Evolutionary conservation across 1,140 invertebrate species (phyloP), one percentile per base, ranked within the genome.

Genomic region (Drosophila micromelanica): DNA sequence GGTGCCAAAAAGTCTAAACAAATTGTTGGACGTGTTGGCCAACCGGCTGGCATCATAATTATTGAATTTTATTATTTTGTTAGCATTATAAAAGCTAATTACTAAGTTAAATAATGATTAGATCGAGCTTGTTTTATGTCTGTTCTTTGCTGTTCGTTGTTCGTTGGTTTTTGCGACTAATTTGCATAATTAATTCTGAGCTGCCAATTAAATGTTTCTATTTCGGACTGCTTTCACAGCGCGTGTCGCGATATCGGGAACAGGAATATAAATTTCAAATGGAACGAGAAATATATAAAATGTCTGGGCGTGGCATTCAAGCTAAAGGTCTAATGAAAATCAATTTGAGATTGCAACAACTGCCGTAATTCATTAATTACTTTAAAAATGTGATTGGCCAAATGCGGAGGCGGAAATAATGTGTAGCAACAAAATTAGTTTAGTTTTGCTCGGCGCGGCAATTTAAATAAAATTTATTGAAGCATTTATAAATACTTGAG

Each of bases 31-130:
- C 62, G 52, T 72, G 52, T 49, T 42, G 55, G 73, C 67, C 72
- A 57, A 69, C 65, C 43, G 65, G 32, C 52, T 59, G 61, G 62
- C 60, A 54, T 20, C 42, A 74, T 74, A 63, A 74, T 74, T 70
- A 85, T 79, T 43, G 49, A 30, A 20, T 68, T 69, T 62, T 80
- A 77, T 73, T 57, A 56, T 78, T 61, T 71, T 87, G 62, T 55
- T 72, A 11, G 62, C 65, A 46, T 40, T 73, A 73, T 61, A 89
- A 87, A 82, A 79, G 68, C 76, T 82, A 89, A 87, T 87, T 89
- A 82, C 80, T 71, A 76, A 89, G 84, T 87, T 87, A 89, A 87
- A 87, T 68, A 89, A 89, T 76, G 84, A 87, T 87, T 77, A 89
- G 82, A 89, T 68, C 38, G 46, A 69, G 72, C 73, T 61, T 51